Evolutionary conservation across 2,888 invertebrate genomes (phyloP).

Genomic region (Pogonocherus hispidulus): DNA sequence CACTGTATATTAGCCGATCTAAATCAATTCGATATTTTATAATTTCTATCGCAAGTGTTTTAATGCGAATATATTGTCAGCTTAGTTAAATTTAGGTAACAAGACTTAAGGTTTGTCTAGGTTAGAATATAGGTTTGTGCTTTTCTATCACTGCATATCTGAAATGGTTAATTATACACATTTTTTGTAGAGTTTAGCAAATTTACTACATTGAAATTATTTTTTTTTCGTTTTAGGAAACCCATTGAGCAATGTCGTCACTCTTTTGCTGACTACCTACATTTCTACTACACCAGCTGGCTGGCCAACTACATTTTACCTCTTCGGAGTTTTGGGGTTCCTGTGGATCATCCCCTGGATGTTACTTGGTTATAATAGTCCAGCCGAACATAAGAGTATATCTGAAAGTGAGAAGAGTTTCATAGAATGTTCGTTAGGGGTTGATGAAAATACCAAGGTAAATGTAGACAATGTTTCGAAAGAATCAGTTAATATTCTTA

Average conservation of each 20-base stretch:
- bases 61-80: no score
- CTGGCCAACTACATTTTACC: conserved; percentile 83
- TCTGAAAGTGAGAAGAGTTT: conserved; percentile 75
- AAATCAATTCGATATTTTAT: no score
- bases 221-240: conserved; percentile 70
- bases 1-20: no score
- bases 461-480: background rate
- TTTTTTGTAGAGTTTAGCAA: no score
- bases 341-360: conserved; percentile 74
- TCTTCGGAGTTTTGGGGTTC: conserved; percentile 75
- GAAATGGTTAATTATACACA: no score
- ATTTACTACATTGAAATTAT: no score
- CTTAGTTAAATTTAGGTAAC: no score
- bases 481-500: no score
- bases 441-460: conserved; percentile 10
- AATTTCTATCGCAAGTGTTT: no score
- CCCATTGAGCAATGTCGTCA: conserved; percentile 82
- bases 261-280: conserved; percentile 79
- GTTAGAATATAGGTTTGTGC: no score
- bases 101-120: no score
- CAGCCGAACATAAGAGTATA: conserved; percentile 73
- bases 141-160: no score
- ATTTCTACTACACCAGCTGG: conserved; percentile 77
- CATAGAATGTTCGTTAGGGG: conserved; percentile 65
- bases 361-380: conserved; percentile 76